Conservation (phyloP, 2,888 invertebrate genomes). For the Diarsia mendica region DNA sequence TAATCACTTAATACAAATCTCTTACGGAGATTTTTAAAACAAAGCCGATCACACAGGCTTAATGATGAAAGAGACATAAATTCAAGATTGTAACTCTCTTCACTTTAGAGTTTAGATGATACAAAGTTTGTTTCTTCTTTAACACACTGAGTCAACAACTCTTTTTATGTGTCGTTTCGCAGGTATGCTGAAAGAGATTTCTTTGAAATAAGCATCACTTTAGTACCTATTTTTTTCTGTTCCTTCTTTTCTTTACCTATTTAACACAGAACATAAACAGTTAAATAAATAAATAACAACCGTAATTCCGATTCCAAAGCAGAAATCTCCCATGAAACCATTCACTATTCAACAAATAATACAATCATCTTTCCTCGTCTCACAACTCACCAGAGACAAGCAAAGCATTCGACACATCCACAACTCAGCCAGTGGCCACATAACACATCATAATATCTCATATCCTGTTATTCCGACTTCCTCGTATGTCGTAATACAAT, state of each 20-base stretch:
- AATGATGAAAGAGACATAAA: background rate
- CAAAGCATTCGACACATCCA: conserved; percentile 35
- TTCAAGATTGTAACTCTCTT: background rate
- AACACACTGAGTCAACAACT: too few species aligned
- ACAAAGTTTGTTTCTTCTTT: too few species aligned
- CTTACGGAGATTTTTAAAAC: background rate
- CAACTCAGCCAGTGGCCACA: conserved; percentile 47
- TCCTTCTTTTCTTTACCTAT: too few species aligned
- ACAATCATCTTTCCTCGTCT: background rate
- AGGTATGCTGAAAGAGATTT: too few species aligned
- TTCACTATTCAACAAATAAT: background rate
- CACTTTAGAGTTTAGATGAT: background rate
- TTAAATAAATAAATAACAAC: background rate
- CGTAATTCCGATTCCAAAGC: background rate
- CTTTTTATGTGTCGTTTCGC: too few species aligned
- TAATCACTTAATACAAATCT: conserved; percentile 20
- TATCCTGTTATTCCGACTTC: conserved; percentile 80
- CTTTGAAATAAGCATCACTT: too few species aligned
- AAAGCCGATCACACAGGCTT: background rate
- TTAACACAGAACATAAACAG: too few species aligned
- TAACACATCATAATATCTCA: conserved; percentile 72
- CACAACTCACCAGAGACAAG: background rate
- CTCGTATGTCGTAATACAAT: conserved; percentile 81
- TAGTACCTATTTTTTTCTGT: too few species aligned
- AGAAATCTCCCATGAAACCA: background rate